Evolutionary conservation across 2,888 invertebrate species (phyloP).

Genomic region (Harpalus rufipes): DNA sequence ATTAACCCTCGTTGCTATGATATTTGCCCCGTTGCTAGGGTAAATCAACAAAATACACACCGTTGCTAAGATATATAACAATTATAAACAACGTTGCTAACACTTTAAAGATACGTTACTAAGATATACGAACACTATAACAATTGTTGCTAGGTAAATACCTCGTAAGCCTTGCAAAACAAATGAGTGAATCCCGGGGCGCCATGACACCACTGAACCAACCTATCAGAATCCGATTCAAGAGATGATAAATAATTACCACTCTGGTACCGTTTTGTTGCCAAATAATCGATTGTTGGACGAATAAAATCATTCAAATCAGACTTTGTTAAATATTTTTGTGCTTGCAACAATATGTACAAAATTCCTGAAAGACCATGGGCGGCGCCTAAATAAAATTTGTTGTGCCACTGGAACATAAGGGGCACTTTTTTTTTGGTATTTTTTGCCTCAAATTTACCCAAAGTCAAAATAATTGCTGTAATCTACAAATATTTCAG

Average conservation of each 20-base stretch:
- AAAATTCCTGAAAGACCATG: slow-evolving; percentile 94
- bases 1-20: too few relatives aligned
- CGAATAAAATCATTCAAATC: slow-evolving; percentile 81
- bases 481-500: slow-evolving; percentile 80
- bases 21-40: too few relatives aligned
- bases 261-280: slow-evolving; percentile 80
- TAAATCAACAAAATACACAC: too few relatives aligned
- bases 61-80: background rate
- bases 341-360: slow-evolving; percentile 88
- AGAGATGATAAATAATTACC: slow-evolving; percentile 90
- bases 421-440: slow-evolving; percentile 82
- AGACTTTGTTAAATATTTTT: slow-evolving; percentile 78
- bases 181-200: slow-evolving; percentile 91
- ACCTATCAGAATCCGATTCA: slow-evolving; percentile 84
- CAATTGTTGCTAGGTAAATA: slow-evolving; percentile 72
- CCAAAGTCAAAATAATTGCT: slow-evolving; percentile 81
- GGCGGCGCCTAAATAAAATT: slow-evolving; percentile 92
- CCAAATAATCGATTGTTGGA: slow-evolving; percentile 84
- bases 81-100: background rate
- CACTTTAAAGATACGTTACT: too few relatives aligned
- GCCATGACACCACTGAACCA: slow-evolving; percentile 97
- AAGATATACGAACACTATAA: background rate
- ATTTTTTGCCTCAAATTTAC: slow-evolving; percentile 80
- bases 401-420: slow-evolving; percentile 93
- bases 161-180: slow-evolving; percentile 84